These are phyloP conservation scores for Rhizomys pruinosus DNA, from an alignment of 2,113 vertebrate genomes.

Conservation along the genomic window DNA sequence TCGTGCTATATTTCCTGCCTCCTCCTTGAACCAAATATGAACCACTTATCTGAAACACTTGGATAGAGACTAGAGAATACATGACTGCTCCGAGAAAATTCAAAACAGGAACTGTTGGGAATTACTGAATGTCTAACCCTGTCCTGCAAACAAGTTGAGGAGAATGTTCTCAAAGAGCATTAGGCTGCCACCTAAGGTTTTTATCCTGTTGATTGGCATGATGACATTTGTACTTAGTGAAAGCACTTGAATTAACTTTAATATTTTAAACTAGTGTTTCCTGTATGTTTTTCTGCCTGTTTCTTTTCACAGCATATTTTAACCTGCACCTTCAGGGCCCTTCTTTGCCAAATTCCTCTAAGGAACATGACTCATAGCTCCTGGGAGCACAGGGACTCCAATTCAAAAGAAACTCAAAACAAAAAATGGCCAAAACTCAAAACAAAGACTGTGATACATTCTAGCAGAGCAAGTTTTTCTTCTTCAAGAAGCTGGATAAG, in stretches of 20 bases:
- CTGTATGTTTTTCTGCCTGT: neutral
- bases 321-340: neutral
- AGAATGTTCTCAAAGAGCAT: neutral
- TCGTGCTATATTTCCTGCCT: too few species aligned
- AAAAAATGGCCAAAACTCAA: constrained; percentile 18
- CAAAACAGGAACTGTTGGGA: neutral
- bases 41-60: neutral
- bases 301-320: neutral
- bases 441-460: constrained; percentile 3
- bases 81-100: neutral
- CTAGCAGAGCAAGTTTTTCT: neutral
- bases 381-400: constrained; percentile 5
- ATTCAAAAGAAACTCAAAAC: constrained; percentile 49
- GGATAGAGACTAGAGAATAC: neutral
- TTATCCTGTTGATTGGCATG: neutral
- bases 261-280: neutral
- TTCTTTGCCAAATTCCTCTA: neutral
- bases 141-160: neutral
- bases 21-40: neutral
- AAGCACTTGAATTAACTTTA: neutral
- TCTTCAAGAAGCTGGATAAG: constrained; percentile 16
- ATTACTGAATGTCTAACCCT: neutral
- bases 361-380: constrained; percentile 53
- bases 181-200: neutral
- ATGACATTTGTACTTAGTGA: neutral